Evolutionary conservation across 2,797 vertebrate genomes (phyloP).

Genomic region (Echiichthys vipera): DNA sequence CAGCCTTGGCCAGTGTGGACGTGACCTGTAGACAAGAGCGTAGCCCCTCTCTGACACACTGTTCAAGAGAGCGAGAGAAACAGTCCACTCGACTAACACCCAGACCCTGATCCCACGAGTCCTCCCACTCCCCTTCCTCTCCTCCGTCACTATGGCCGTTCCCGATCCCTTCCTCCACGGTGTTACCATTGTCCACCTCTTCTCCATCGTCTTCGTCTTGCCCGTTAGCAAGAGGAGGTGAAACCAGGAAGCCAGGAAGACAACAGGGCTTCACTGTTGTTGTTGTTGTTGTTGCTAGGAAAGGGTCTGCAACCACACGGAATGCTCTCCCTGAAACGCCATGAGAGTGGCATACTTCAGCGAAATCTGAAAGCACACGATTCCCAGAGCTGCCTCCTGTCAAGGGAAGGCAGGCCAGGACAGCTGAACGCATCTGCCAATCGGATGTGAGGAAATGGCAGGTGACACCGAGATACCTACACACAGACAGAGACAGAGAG

Average conservation of each 20-base stretch:
- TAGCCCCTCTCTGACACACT: conserved; percentile 84
- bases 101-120: conserved; percentile 81
- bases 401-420: conserved; percentile 85
- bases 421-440: conserved; percentile 86
- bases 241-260: conserved; percentile 81
- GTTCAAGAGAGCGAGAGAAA: conserved; percentile 83
- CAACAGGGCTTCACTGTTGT: conserved; percentile 67
- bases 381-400: conserved; percentile 69
- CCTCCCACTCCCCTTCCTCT: conserved; percentile 70
- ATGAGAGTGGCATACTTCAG: conserved; percentile 85
- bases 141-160: conserved; percentile 64
- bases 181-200: conserved; percentile 37
- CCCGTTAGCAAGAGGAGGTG: conserved; percentile 42
- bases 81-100: conserved; percentile 83
- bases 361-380: conserved; percentile 83
- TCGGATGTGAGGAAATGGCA: conserved; percentile 87
- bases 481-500: conserved; percentile 23
- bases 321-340: conserved; percentile 84
- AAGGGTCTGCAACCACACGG: conserved; percentile 80
- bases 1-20: conserved; percentile 80
- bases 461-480: conserved; percentile 84
- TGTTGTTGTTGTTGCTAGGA: conserved; percentile 31
- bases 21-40: conserved; percentile 79
- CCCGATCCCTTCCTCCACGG: conserved; percentile 59
- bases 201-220: conserved; percentile 66